These are phyloP conservation scores for Protosalanx chinensis DNA, from an alignment of 2,797 vertebrate genomes.

Conservation along the genomic window DNA sequence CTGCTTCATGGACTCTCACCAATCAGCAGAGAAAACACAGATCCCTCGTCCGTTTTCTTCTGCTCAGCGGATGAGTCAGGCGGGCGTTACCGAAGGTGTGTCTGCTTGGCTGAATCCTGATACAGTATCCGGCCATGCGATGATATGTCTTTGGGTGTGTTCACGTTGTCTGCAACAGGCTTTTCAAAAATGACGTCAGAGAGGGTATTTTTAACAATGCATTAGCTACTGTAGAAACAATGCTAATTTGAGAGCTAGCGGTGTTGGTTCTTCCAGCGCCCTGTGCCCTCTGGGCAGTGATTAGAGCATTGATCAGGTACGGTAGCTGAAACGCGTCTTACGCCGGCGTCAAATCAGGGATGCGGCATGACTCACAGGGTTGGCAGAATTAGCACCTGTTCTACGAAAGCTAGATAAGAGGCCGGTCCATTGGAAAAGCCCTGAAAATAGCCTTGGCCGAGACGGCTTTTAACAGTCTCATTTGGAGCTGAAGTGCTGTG, in stretches of 20 bases:
- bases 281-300: conserved; percentile 41
- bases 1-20: conserved; percentile 65
- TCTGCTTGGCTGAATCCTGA: neutral
- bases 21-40: conserved; percentile 68
- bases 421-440: neutral
- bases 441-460: conserved; percentile 48
- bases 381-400: conserved; percentile 20
- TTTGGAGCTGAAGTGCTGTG: conserved; percentile 59
- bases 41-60: conserved; percentile 65
- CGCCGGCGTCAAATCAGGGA: conserved; percentile 56
- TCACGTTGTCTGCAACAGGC: conserved; percentile 19
- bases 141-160: conserved; percentile 8
- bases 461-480: conserved; percentile 47
- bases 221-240: conserved; percentile 12
- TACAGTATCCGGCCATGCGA: neutral
- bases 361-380: conserved; percentile 46
- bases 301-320: conserved; percentile 55
- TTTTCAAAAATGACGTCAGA: conserved; percentile 9
- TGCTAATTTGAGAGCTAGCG: conserved; percentile 25
- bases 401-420: conserved; percentile 21
- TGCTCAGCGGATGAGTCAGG: conserved; percentile 48
- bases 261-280: conserved; percentile 36
- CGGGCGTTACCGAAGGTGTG: conserved; percentile 26
- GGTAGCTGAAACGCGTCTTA: conserved; percentile 40
- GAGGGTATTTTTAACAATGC: neutral